phyloP scores from a whole-genome alignment of 2,888 invertebrate genomes.

The Leucoptera coffeella region DNA sequence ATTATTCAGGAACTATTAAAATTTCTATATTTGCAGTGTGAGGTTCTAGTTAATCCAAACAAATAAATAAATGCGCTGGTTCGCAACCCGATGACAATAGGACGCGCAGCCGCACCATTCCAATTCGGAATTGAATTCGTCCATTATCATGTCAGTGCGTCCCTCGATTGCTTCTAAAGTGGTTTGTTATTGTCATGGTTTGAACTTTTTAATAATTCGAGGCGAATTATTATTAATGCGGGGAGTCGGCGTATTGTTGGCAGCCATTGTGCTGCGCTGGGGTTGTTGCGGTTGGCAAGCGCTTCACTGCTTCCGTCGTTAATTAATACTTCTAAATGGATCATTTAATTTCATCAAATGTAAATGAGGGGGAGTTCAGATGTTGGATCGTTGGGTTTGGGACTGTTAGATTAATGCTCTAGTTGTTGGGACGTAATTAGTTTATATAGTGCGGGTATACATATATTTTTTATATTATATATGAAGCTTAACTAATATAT shows the following conservation, averaged over 20 bases:
- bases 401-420: conserved; percentile 17
- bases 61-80: too few relatives aligned
- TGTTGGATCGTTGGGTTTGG: conserved; percentile 17
- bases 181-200: conserved; percentile 39
- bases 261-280: conserved; percentile 24
- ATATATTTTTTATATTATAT: too few relatives aligned
- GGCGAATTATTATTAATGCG: conserved; percentile 30
- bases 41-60: too few relatives aligned
- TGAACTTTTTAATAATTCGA: conserved; percentile 46
- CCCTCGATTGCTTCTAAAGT: conserved; percentile 41
- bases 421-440: too few relatives aligned
- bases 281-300: conserved; percentile 29
- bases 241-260: conserved; percentile 30
- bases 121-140: too few relatives aligned
- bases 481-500: too few relatives aligned
- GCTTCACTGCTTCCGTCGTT: conserved; percentile 44
- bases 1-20: too few relatives aligned
- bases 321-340: conserved; percentile 51
- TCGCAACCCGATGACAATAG: too few relatives aligned
- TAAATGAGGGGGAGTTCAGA: conserved; percentile 37
- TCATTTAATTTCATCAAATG: conserved; percentile 53
- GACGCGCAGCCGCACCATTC: too few relatives aligned
- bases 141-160: conserved; percentile 10
- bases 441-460: too few relatives aligned
- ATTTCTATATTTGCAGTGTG: too few relatives aligned